Base-by-base conservation (phyloP, 2,888 invertebrate species). In the Hirtodrosophila alboralis region DNA sequence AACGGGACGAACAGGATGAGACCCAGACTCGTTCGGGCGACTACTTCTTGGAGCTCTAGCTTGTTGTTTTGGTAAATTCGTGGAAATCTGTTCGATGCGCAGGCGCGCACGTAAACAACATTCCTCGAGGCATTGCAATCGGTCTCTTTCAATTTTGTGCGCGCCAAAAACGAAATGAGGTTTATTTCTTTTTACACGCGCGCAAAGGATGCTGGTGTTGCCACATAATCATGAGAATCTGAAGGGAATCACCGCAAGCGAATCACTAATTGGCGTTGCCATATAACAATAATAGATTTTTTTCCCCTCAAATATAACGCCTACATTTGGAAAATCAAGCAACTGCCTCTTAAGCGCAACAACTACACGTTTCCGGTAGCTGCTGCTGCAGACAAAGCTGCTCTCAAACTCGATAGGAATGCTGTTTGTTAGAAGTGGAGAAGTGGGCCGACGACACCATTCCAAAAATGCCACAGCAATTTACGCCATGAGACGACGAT, bases 91-190 rank as follows among this genome's bases (percentile, higher is more conserved):
- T 30, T 63, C 56, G 67, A 78, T 76, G 84, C 81, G 81, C 81
- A 83, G 69, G 81, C 81, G 81, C 69, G 78, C 81, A 83, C 80
- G 84, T 83, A 84, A 83, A 83, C 81, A 84, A 83, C 81, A 83
- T 83, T 83, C 81, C 81, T 75, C 16, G 49, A 56, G 59, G 67
- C 63, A 81, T 77, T 77, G 73, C 56, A 52, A 48, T 66, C 51
- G 49, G 57, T 59, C 51, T 38, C 31, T 37, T n/a, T 28, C n/a
- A 34, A 36, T 31, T 43, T 48, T 34, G 52, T 58, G 63, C 80
- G 75, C 83, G 79, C 81, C 81, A 81, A 80, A 81, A 81, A 60
- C 27, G 33, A 68, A 76, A 43, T 28, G 48, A 59, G 36, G 59
- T 43, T 40, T 44, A 16, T 14, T 21, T 16, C 16, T 48, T 30